Evolutionary conservation across 2,113 vertebrate species (phyloP).

Genomic region (Calidris pygmaea): DNA sequence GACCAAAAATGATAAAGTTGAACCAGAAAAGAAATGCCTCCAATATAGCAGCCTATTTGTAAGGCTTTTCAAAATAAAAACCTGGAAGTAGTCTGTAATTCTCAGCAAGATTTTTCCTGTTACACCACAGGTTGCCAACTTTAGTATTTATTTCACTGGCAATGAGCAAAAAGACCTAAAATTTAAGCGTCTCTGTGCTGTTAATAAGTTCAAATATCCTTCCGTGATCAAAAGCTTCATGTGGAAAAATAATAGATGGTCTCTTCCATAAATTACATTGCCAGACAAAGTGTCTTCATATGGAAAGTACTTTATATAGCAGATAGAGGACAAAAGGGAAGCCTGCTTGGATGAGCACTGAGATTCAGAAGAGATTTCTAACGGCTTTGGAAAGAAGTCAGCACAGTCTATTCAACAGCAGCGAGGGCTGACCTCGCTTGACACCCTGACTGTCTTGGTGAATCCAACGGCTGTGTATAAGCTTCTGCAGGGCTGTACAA

Average conservation of each 20-base stretch:
- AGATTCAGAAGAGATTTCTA: neutral
- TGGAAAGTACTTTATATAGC: slow-evolving; percentile 4
- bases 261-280: neutral
- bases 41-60: neutral
- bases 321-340: neutral
- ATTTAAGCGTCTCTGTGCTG: neutral
- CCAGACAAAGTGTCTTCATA: slow-evolving; percentile 12
- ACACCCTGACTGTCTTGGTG: neutral
- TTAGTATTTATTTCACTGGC: slow-evolving; percentile 17
- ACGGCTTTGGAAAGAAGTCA: neutral
- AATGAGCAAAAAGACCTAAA: slow-evolving; percentile 34
- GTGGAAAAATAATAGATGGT: slow-evolving; percentile 26
- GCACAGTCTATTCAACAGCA: neutral
- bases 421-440: neutral
- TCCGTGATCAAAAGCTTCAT: slow-evolving; percentile 7
- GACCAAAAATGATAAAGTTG: neutral
- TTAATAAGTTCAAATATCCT: slow-evolving; percentile 5
- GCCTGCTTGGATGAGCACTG: neutral
- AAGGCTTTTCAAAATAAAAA: slow-evolving; percentile 7
- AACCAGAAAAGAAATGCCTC: neutral
- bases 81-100: neutral
- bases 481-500: neutral
- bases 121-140: neutral
- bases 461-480: neutral
- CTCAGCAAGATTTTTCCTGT: slow-evolving; percentile 14